Base-by-base conservation (phyloP, 1,140 invertebrate species). In the Diachasma alloeum region DNA sequence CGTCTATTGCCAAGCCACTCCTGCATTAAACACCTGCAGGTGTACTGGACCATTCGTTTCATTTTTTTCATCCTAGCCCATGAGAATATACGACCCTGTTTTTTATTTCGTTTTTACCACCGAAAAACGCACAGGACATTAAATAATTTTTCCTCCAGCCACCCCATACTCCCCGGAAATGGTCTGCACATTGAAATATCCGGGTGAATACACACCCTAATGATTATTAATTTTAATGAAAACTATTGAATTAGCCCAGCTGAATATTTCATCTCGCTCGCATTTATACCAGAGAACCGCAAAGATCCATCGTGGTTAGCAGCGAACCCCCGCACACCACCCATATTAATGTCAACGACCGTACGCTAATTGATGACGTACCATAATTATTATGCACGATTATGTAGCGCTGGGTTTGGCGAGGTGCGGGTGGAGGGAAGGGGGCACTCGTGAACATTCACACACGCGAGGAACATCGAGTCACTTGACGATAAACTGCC, bases 381-480 rank as follows among this genome's bases (percentile, higher is more conserved):
- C 66, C 75, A 78, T 81, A 81, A 81, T 81, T 81, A 81, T 81
- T 79, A 81, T 81, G 76, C 78, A 81, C 80, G 80, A 79, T 81
- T 81, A 79, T 79, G 80, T 79, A 72, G 75, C 76, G 24, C 77
- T 70, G 42, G 69, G 39, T 31, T 63, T 63, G 59, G 59, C 53
- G 19, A 15, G 59, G 24, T n/a, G n/a, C n/a, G n/a, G n/a, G n/a
- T n/a, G n/a, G 4, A 15, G 48, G 11, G 17, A 17, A 11, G 19
- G 59, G 59, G 19, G 4, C 24, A 63, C 59, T 68, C 66, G 66
- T 39, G 66, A 68, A 68, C 66, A 68, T 68, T 68, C 66, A 66
- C 74, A 70, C 77, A 77, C 26, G 70, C 75, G 73, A 70, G 44
- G 75, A 76, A 79, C 80, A 81, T 81, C 78, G 72, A 79, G 78